phyloP scores from a whole-genome alignment of 2,113 vertebrate species.

The Piprites chloris region DNA sequence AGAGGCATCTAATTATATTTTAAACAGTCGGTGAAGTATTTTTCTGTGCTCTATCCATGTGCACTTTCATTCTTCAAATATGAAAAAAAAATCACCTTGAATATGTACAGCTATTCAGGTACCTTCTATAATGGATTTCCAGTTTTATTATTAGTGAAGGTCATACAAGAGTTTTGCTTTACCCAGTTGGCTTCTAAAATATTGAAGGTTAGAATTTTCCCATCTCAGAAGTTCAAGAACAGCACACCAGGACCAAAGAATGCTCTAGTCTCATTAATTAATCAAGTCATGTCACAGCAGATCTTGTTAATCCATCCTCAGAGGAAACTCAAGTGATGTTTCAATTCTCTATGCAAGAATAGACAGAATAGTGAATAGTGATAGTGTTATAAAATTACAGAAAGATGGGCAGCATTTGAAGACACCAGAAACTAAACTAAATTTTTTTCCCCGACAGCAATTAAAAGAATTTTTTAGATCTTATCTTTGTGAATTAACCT shows the following conservation, averaged over 20 bases:
- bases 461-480: not conserved
- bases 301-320: conserved; percentile 73
- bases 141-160: conserved; percentile 67
- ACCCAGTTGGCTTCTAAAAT: conserved; percentile 67
- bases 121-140: conserved; percentile 50
- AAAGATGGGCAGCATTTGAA: conserved; percentile 21
- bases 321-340: conserved; percentile 70
- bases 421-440: conserved; percentile 14
- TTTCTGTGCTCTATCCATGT: not conserved
- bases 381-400: conserved; percentile 61
- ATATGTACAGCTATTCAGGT: conserved; percentile 23
- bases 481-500: not conserved
- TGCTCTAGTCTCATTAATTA: conserved; percentile 73
- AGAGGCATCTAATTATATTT: not conserved
- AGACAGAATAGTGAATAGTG: conserved; percentile 63
- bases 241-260: conserved; percentile 57
- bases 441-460: not conserved
- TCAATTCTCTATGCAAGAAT: conserved; percentile 71
- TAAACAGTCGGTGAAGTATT: not conserved
- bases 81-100: not conserved
- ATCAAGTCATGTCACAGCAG: conserved; percentile 66
- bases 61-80: conserved; percentile 1
- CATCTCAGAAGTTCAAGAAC: conserved; percentile 69
- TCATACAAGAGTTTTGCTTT: conserved; percentile 61
- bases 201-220: conserved; percentile 71